Base-by-base conservation (phyloP, 2,888 invertebrate genomes). In the Leucophenga montana region DNA sequence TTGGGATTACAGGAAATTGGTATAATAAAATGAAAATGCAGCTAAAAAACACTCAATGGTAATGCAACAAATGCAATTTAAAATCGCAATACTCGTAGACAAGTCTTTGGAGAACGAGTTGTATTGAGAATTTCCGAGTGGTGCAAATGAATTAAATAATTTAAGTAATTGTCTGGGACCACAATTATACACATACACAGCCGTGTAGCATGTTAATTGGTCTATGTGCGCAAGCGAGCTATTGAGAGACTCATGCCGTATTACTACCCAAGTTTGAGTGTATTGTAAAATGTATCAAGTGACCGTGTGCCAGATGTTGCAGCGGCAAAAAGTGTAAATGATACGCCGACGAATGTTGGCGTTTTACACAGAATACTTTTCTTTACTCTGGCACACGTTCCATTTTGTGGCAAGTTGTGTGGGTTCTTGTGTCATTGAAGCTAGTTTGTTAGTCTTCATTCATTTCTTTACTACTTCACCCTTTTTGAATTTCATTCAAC, bases 1-100 rank as follows among this genome's bases (percentile, higher is more conserved):
- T 64, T 64, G 62, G 46, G 62, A 64, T 48, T 64, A 39, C 62
- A 64, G 48, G 62, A 64, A 64, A 48, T 64, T 64, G 62, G 27
- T 22, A 64, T 20, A 64, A 64, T 64, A 27, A 64, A 64, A 33
- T 16, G 16, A 31, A 59, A 57, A 62, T 13, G 48, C 48, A 48
- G 48, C 48, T 48, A 48, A 33, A 33, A 33, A 33, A 8, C 33
- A 33, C 3, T 3, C 33, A 33, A 50, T 16, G 18, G 18, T 50
- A 50, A 18, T 50, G 16, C 50, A 50, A 18, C 50, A 50, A 18
- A n/a, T 11, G 50, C 14, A 50, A 18, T 8, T 27, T 4, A 50
- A 18, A n/a, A 50, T 6, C 50, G 14, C 16, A 50, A 50, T 50
- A n/a, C n/a, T n/a, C n/a, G n/a, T n/a, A 50, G 18, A 16, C 1